phyloP scores from a whole-genome alignment of 2,888 invertebrate species.

The Melikaiella ostensackeni region DNA sequence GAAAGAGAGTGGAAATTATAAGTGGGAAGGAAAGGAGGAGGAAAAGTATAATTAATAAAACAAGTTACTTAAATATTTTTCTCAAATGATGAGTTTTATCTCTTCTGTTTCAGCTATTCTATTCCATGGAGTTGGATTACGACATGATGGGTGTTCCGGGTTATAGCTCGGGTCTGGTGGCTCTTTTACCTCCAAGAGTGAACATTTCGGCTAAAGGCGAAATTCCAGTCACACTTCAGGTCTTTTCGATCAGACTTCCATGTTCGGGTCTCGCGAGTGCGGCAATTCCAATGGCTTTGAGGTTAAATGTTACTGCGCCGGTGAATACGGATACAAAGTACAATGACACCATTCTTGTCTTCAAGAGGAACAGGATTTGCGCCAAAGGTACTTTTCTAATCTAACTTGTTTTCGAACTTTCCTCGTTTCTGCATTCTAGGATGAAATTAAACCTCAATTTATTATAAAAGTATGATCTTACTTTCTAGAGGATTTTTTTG shows the following conservation, averaged over 20 bases:
- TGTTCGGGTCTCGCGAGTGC: constrained; percentile 90
- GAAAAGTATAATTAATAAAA: too few species aligned
- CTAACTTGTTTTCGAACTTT: neutral
- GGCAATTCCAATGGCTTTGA: constrained; percentile 89
- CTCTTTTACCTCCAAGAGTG: constrained; percentile 88
- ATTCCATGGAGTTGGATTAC: constrained; percentile 88
- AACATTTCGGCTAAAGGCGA: constrained; percentile 90
- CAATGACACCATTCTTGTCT: constrained; percentile 85
- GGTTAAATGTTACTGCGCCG: constrained; percentile 88
- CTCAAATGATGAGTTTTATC: neutral
- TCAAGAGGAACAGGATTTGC: constrained; percentile 93
- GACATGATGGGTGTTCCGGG: constrained; percentile 80
- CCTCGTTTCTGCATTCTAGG: neutral
- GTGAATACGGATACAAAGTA: constrained; percentile 82
- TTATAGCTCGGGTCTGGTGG: constrained; percentile 73
- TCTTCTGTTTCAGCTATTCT: constrained; percentile 82
- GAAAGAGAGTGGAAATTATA: too few species aligned
- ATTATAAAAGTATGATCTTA: neutral
- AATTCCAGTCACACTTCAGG: constrained; percentile 88
- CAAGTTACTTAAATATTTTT: too few species aligned
- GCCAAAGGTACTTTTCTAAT: constrained; percentile 82
- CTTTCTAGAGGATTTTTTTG: neutral
- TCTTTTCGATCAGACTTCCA: constrained; percentile 87
- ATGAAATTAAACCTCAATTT: neutral
- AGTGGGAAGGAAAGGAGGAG: too few species aligned